A percentile compares a stretch with the other conserved stretches of the same genome.
Evolutionary conservation across 2,797 vertebrate genomes (phyloP).

Genomic region (Calcarius lapponicus): DNA sequence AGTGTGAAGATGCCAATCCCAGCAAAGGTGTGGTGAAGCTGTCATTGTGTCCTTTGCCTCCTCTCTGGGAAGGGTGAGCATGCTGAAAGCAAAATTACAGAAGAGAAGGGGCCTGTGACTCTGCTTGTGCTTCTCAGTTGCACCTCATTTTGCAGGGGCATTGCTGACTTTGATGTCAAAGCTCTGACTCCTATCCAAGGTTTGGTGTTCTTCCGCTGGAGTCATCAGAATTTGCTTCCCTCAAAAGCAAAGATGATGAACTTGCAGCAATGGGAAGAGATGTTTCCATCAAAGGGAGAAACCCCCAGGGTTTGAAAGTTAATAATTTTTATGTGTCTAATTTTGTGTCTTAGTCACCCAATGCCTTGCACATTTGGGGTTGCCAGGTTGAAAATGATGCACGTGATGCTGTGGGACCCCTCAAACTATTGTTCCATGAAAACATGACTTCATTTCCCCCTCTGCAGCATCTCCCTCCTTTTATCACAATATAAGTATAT

Average conservation of each 20-base stretch:
- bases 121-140: background rate
- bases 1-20: background rate
- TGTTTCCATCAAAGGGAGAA: background rate
- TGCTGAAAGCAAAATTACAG: background rate
- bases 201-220: background rate
- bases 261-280: background rate
- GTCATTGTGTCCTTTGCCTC: background rate
- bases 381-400: conserved; percentile 12
- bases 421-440: background rate
- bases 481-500: background rate
- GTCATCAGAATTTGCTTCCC: background rate
- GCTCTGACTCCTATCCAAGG: background rate
- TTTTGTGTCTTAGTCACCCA: background rate
- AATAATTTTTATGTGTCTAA: background rate
- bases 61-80: background rate
- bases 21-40: background rate
- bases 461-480: background rate
- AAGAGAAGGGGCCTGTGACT: background rate
- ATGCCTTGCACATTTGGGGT: background rate
- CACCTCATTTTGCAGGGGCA: background rate
- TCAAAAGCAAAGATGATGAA: background rate
- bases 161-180: background rate
- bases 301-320: background rate
- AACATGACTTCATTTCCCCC: background rate
- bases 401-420: background rate